Conservation (phyloP, 1,140 invertebrate species). For the Drosophila dunni region DNA sequence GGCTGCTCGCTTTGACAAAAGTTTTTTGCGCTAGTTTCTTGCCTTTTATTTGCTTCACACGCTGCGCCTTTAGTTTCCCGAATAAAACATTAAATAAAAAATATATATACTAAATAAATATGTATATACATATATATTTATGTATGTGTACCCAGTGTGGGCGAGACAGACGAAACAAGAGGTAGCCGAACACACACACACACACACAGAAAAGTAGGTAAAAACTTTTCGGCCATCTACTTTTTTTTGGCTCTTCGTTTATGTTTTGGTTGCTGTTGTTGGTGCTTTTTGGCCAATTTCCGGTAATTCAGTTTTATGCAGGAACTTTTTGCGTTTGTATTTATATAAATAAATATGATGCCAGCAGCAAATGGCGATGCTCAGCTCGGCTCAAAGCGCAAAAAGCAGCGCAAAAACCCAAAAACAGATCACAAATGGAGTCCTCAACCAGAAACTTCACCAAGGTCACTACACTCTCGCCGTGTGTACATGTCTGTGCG, state of each 20-base stretch:
- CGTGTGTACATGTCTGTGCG: conserved; percentile 6
- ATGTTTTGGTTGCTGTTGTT: conserved; percentile 31
- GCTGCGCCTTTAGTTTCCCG: conserved; percentile 44
- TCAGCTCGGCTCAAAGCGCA: background rate
- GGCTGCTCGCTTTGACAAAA: conserved; percentile 53
- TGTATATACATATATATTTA: conserved; percentile 2
- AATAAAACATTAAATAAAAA: conserved; percentile 41
- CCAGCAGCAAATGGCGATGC: conserved; percentile 35
- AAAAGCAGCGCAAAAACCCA: background rate
- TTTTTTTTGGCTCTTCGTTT: conserved; percentile 64
- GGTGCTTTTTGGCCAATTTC: conserved; percentile 76
- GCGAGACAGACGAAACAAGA: background rate
- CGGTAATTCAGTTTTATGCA: conserved; percentile 83
- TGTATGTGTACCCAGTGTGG: background rate
- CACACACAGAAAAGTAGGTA: conserved; percentile 51
- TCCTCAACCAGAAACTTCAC: conserved; percentile 9
- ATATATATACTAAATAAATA: conserved; percentile 8
- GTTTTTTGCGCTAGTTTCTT: conserved; percentile 69
- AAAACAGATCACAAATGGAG: conserved; percentile 8
- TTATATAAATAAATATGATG: conserved; percentile 62
- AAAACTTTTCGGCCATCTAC: conserved; percentile 73
- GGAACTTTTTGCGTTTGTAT: conserved; percentile 71
- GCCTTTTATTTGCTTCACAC: conserved; percentile 63
- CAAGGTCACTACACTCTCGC: conserved; percentile 39
- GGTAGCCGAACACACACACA: background rate